Evolutionary conservation across 2,113 vertebrate genomes (phyloP).

Genomic region (Eurypyga helias): DNA sequence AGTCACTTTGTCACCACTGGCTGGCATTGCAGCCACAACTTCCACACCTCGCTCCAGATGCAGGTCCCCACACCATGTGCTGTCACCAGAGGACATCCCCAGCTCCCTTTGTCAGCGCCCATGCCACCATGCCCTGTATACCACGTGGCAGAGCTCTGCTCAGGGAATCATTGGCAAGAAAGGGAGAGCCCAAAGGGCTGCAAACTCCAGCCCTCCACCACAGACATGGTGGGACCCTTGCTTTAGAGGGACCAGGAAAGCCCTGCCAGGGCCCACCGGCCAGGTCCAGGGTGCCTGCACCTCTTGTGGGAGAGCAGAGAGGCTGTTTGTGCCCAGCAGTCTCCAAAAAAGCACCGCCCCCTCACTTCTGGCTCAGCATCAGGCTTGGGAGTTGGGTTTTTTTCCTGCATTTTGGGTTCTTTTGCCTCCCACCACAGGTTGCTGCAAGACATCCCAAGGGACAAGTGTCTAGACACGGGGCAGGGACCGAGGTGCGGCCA

Average conservation of each 20-base stretch:
- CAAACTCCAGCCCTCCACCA: not conserved
- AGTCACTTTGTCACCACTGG: not conserved
- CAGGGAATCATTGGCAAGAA: not conserved
- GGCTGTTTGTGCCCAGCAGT: not conserved
- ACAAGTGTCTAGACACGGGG: not conserved
- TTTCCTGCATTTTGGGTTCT: not conserved
- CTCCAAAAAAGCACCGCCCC: not conserved
- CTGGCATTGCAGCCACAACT: not conserved
- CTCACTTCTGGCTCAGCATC: not conserved
- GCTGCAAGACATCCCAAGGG: not conserved
- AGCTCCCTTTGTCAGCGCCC: not conserved
- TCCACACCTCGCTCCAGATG: not conserved
- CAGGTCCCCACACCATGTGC: not conserved
- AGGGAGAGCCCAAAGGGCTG: not conserved
- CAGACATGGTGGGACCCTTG: not conserved
- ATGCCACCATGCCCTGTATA: not conserved
- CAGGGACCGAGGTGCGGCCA: not conserved
- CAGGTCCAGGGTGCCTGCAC: not conserved
- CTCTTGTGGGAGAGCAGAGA: not conserved
- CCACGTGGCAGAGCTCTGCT: not conserved
- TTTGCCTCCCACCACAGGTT: not conserved
- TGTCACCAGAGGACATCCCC: not conserved
- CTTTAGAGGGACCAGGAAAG: not conserved
- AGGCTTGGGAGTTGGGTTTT: not conserved
- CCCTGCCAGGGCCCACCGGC: not conserved